Evolutionary conservation across 2,113 vertebrate genomes (phyloP), one percentile per base, ranked within the genome.

Genomic region (Poecile atricapillus): DNA sequence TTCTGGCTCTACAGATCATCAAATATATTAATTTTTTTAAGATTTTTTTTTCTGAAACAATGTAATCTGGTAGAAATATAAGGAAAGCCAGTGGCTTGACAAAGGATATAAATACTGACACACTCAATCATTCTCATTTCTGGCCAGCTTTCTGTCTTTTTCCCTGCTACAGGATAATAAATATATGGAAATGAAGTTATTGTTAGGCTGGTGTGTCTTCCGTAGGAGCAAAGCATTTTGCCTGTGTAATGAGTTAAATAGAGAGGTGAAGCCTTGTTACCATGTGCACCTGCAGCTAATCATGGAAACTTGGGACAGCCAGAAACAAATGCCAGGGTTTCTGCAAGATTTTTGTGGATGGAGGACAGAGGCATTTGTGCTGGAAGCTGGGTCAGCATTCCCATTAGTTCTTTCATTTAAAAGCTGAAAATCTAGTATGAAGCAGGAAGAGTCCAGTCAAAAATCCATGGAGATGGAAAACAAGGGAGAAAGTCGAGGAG

Each of bases 201-300:
- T 76, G 10, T 33, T 70, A 58, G 67, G 27, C 41, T 86, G 37
- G 4, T 69, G 15, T 65, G 43, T 62, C 28, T 74, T 91, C 67
- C 9, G 0, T 14, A 41, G 41, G n/a, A 86, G 28, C 0, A 0
- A 65, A 87, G 37, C 21, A 15, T 89, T 94, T 87, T 77, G 69
- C 41, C 64, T 49, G 56, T 56, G 68, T 65, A 25, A 22, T 7
- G 4, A 39, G 31, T 47, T 82, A 44, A 75, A 47, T 15, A 46
- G 50, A 37, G 76, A 62, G 41, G 43, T 74, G 69, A 83, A 81
- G 10, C 52, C 46, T 89, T 55, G 17, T 89, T 64, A 35, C 17
- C 3, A 2, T 18, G 8, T 9, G n/a, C 3, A 8, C 53, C 44
- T 1, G 0, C 41, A 49, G 41, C 74, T 4, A 7, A 15, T 39